Percentiles rank a stretch among this genome's conserved stretches.
Conservation (phyloP, 1,140 invertebrate species). For the Sinella curviseta region DNA sequence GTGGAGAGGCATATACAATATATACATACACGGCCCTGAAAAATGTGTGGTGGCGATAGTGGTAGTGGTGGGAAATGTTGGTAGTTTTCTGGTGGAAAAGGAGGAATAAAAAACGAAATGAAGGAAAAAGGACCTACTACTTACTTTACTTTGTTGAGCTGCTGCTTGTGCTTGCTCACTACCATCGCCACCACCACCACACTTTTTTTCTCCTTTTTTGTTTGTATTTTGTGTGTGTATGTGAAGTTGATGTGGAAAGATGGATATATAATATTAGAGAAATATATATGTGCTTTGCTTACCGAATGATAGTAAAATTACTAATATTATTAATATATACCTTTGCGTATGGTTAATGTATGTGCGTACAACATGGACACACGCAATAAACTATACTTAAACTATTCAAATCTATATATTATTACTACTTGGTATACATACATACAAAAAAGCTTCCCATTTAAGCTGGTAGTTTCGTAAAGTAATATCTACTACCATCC, state of each 20-base stretch:
- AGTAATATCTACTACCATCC: neutral
- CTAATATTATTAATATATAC: too few relatives aligned
- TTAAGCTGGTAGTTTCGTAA: too few relatives aligned
- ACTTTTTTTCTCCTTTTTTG: too few relatives aligned
- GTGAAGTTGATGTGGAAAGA: neutral
- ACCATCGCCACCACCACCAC: neutral
- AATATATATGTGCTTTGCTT: neutral
- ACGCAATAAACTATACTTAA: too few relatives aligned
- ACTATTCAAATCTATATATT: too few relatives aligned
- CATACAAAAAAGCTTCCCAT: too few relatives aligned
- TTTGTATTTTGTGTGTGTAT: neutral
- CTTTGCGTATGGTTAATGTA: too few relatives aligned
- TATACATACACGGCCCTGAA: neutral
- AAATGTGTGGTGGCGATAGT: conserved; percentile 13
- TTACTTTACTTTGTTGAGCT: neutral
- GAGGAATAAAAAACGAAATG: neutral
- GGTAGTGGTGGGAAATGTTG: conserved; percentile 11
- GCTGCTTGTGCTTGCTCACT: neutral
- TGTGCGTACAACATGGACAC: too few relatives aligned
- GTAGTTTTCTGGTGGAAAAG: conserved; percentile 8
- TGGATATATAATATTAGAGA: neutral
- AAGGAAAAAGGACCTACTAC: neutral
- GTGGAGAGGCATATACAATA: too few relatives aligned
- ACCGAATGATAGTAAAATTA: too few relatives aligned
- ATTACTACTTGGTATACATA: too few relatives aligned